Evolutionary conservation across 2,797 vertebrate genomes (phyloP), one percentile per base, ranked within the genome.

Genomic region (Morus bassanus): DNA sequence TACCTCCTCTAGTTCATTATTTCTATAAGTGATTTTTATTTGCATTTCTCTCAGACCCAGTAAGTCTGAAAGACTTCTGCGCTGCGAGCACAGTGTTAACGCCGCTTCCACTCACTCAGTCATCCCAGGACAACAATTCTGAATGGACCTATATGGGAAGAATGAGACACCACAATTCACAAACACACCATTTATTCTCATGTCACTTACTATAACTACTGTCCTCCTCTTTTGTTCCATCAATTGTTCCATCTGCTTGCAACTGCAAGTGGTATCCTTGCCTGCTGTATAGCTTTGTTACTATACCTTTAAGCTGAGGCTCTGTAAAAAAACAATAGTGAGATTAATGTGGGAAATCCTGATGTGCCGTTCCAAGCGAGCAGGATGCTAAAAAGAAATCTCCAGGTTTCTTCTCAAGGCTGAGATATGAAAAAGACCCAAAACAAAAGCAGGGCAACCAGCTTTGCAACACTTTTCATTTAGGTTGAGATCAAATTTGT

Each of bases 271-370:
- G 99, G 98, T 98, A 99, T 91, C 99, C 99, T 98, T 99, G 99
- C 96, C 99, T 99, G 98, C 99, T 99, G 98, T 99, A 99, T 43
- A 99, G 98, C 98, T 99, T 99, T 75, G 99, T 99, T 97, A 99
- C 99, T 92, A 99, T 99, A 98, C 99, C 99, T 99, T 99, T 99
- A 97, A 99, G 99, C 98, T 99, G 99, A 98, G 99, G 99, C 98
- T 99, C 99, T 99, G 98, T 51, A 98, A 97, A 89, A 88, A 88
- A 98, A 97, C 73, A 96, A 97, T 3, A 85, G 61, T 74, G 94
- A 96, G 86, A 87, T 98, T 97, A 98, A 94, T 85, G 64, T 73
- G 86, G 91, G 91, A 84, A 80, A 83, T 95, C 77, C 67, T 93
- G 84, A 85, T 10, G 70, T 21, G 21, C 41, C 0, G 1, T 46